These are phyloP conservation scores for Drosophila aff. DNA, from an alignment of 1,140 invertebrate species.

Conservation along the genomic window DNA sequence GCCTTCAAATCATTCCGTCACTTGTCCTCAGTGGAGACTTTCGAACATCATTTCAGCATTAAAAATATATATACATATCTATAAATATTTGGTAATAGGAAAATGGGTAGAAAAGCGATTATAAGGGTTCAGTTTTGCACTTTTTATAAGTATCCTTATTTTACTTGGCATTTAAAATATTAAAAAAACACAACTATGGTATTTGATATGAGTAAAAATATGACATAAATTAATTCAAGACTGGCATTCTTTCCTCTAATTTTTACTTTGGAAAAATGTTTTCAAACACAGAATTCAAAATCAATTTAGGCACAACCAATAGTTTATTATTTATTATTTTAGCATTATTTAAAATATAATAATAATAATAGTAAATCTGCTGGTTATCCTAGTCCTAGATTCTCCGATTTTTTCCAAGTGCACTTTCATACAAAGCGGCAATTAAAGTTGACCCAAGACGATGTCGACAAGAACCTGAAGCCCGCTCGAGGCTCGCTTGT, in stretches of 20 bases:
- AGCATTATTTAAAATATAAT: neutral
- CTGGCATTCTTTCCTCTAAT: too few relatives aligned
- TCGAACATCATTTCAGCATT: neutral
- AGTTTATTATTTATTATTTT: neutral
- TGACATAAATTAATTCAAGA: too few relatives aligned
- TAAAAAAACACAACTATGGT: too few relatives aligned
- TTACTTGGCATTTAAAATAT: too few relatives aligned
- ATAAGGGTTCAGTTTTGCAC: neutral
- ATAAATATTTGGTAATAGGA: neutral
- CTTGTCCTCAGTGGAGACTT: neutral
- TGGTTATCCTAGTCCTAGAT: neutral
- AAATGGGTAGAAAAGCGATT: neutral
- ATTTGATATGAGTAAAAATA: too few relatives aligned
- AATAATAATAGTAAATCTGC: too few relatives aligned
- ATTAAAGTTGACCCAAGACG: constrained; percentile 79
- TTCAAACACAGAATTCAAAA: too few relatives aligned
- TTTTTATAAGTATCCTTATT: too few relatives aligned
- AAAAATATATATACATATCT: neutral
- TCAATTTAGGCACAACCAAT: neutral
- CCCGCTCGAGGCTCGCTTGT: constrained; percentile 41
- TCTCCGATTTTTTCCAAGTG: constrained; percentile 9
- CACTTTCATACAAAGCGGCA: constrained; percentile 43
- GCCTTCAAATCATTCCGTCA: neutral
- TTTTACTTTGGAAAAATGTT: too few relatives aligned
- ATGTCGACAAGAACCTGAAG: constrained; percentile 55